Evolutionary conservation across 2,113 vertebrate genomes (phyloP).

Genomic region (Eonycteris spelaea): DNA sequence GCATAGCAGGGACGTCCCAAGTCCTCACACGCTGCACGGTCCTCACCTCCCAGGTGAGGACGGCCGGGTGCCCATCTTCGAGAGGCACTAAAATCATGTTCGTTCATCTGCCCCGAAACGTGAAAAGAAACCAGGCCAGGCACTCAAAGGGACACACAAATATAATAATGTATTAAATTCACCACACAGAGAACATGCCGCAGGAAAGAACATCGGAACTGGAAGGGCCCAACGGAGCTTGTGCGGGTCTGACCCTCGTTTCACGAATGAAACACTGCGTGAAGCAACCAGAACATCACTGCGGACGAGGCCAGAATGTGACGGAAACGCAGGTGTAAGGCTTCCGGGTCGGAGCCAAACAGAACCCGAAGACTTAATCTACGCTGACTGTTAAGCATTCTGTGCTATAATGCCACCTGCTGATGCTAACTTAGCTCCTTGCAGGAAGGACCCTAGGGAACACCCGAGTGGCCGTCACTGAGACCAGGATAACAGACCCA

Average conservation of each 20-base stretch:
- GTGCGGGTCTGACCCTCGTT: not conserved
- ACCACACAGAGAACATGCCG: conserved; percentile 35
- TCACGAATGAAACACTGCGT: not conserved
- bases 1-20: not conserved
- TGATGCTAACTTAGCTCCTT: not conserved
- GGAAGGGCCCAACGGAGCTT: not conserved
- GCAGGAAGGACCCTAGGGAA: not conserved
- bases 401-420: not conserved
- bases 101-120: not conserved
- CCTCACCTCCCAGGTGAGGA: not conserved
- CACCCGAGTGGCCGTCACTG: not conserved
- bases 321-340: not conserved
- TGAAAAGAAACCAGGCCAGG: not conserved
- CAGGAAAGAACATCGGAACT: not conserved
- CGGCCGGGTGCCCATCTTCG: not conserved
- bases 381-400: not conserved
- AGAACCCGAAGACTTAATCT: not conserved
- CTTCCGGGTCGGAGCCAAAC: not conserved
- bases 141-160: not conserved
- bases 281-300: not conserved
- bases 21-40: not conserved
- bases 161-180: conserved; percentile 66
- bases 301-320: fast-evolving
- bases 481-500: not conserved
- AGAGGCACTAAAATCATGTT: not conserved